These are phyloP conservation scores for Trileptium ribeirensis DNA, from an alignment of 2,888 invertebrate genomes.

Conservation along the genomic window DNA sequence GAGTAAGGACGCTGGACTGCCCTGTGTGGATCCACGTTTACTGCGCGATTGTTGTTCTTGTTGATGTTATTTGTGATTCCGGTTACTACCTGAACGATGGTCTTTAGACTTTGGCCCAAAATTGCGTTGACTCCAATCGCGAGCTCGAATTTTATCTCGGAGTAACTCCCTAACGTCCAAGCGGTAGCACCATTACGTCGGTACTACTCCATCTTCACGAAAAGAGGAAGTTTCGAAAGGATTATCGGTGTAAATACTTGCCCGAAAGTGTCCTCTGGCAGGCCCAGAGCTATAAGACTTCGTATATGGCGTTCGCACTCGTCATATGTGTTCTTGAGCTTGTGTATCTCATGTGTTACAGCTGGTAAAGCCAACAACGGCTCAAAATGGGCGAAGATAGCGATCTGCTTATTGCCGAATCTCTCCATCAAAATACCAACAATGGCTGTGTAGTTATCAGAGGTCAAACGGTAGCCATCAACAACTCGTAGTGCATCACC, in stretches of 20 bases:
- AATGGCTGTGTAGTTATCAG: not conserved
- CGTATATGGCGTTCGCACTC: not conserved
- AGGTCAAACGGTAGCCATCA: not conserved
- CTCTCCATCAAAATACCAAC: not conserved
- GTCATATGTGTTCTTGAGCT: not conserved
- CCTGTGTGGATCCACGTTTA: too few species aligned
- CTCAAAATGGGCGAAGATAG: not conserved
- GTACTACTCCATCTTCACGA: not conserved
- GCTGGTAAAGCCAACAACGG: not conserved
- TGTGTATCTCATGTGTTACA: not conserved
- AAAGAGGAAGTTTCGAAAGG: not conserved
- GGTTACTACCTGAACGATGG: too few species aligned
- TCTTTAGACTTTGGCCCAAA: too few species aligned
- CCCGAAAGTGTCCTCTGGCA: not conserved
- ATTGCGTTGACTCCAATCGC: not conserved
- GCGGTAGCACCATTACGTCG: not conserved
- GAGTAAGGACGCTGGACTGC: not conserved
- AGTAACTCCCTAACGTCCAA: not conserved
- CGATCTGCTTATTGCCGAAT: not conserved
- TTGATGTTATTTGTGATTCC: too few species aligned
- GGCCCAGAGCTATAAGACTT: not conserved
- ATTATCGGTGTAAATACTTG: conserved; percentile 6
- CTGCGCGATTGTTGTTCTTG: too few species aligned
- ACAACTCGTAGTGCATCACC: not conserved
- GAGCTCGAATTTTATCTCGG: not conserved